Evolutionary conservation across 2,797 vertebrate species (phyloP).

Genomic region (Rousettus madagascariensis): DNA sequence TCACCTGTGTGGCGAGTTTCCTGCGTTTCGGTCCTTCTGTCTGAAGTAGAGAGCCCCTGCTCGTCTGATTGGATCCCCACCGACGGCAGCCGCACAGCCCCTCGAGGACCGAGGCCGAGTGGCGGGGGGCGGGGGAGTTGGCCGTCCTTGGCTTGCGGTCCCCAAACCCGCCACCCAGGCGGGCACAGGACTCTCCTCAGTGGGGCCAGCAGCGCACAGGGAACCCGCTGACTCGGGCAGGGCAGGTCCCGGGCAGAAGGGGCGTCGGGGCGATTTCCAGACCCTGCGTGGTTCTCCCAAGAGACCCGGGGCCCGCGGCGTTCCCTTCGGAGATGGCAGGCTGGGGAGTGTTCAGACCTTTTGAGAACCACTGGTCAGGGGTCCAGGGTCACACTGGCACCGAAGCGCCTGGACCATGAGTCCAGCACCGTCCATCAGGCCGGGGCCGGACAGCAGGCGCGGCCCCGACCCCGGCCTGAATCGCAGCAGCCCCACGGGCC

Average conservation of each 20-base stretch:
- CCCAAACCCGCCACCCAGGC: not conserved
- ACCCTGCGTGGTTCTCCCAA: fast-evolving
- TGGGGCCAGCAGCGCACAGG: not conserved
- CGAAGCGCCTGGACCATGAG: too few species aligned
- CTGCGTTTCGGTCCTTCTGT: not conserved
- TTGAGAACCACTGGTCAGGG: not conserved
- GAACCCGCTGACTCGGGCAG: too few species aligned
- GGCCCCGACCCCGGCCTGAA: not conserved
- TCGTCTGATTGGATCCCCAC: not conserved
- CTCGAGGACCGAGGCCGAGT: not conserved
- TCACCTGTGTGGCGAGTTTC: not conserved
- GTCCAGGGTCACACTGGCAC: not conserved
- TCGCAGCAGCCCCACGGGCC: not conserved
- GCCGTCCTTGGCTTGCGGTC: not conserved
- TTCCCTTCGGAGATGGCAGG: not conserved
- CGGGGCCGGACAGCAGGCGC: not conserved
- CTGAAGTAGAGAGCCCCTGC: not conserved
- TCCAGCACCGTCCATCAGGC: fast-evolving
- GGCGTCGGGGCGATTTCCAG: not conserved
- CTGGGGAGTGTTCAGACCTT: not conserved
- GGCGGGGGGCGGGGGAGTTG: not conserved
- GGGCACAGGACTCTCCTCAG: not conserved
- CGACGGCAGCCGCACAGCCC: not conserved
- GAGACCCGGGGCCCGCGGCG: not conserved
- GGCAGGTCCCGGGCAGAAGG: not conserved